Base-by-base conservation (phyloP, 2,888 invertebrate species). In the Sepiola atlantica region DNA sequence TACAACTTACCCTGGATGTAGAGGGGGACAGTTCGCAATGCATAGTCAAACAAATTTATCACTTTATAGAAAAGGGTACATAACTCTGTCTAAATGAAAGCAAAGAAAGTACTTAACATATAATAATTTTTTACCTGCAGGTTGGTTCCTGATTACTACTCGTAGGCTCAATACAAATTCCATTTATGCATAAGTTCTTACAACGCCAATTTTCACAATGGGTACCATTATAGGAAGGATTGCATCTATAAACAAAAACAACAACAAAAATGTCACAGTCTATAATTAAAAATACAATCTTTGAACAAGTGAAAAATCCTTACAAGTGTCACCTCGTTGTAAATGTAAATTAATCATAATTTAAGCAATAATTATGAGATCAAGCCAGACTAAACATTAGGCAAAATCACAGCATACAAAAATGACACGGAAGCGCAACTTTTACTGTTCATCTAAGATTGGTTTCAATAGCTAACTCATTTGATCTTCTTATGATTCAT, bases 181-280 rank as follows among this genome's bases (percentile, higher is more conserved):
- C 94, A 92, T 92, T 94, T 35, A 94, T 45, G 45, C 94, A 94
- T 55, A 55, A 55, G 57, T 94, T 91, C 14, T 94, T 45, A 55
- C 94, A 94, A n/a, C 55, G 77, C 54, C 55, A 24, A 45, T 61
- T 94, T 32, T 95, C 94, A 93, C 95, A 95, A 21, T 32, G 94
- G 54, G 57, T 61, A 20, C 95, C 95, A 21, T 55, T 92, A 93
- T 94, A 94, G 8, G 91, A 55, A 24, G 95, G 94, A n/a, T 61
- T 90, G 54, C 95, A 95, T 55, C 95, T 95, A 94, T 24, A 35
- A 77, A 16, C 35, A 91, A 90, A 35, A 91, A 57, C 57, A 24
- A 54, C 21, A n/a, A 16, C 4, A 55, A 24, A 32, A 35, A 90
- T 61, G 12, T n/a, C n/a, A n/a, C n/a, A n/a, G n/a, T n/a, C n/a